Base-by-base conservation (phyloP, 1,140 invertebrate genomes). In the Camponotus pennsylvanicus region DNA sequence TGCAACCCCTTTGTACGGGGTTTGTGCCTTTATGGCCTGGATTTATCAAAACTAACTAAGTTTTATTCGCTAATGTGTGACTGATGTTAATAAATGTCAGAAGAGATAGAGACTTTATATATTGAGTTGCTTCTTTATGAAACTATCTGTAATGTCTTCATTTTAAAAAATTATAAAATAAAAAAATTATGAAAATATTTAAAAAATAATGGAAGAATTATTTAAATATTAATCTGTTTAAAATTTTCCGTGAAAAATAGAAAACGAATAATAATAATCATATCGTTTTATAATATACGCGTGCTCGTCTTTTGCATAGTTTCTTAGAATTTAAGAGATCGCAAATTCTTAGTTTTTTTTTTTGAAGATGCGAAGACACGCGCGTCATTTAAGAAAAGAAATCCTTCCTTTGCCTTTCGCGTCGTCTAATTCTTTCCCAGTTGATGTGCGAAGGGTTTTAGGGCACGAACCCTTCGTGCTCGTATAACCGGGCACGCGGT, bases 1-100 rank as follows among this genome's bases (percentile, higher is more conserved):
- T 73, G 59, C 90, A 88, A 88, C 85, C 90, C 86, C 80, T 90
- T 88, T 70, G 49, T 57, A 49, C 76, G 64, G 76, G 57, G 61
- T 88, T 86, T 63, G 55, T 55, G 88, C 86, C 87, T 91, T 89
- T 83, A 75, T 91, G 84, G 87, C 89, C 89, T 90, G 87, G 89
- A 90, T 90, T 90, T 90, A 90, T 88, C 85, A 86, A 90, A 90
- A 82, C 79, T 83, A 83, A 79, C 52, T 27, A 45, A 77, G 67
- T 57, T 83, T 82, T 83, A 83, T 83, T 73, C 55, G 42, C 27
- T 18, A 27, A 45, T 32, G 27, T 9, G 66, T 37, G 13, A 52
- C 45, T 69, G 42, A 42, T 27, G 63, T 42, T 83, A 52, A 83
- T 64, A 57, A 21, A 69, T 49, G 55, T 45, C 45, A 59, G n/a